These are phyloP conservation scores for Thalpophila matura DNA, from an alignment of 2,888 invertebrate species.

Conservation along the genomic window DNA sequence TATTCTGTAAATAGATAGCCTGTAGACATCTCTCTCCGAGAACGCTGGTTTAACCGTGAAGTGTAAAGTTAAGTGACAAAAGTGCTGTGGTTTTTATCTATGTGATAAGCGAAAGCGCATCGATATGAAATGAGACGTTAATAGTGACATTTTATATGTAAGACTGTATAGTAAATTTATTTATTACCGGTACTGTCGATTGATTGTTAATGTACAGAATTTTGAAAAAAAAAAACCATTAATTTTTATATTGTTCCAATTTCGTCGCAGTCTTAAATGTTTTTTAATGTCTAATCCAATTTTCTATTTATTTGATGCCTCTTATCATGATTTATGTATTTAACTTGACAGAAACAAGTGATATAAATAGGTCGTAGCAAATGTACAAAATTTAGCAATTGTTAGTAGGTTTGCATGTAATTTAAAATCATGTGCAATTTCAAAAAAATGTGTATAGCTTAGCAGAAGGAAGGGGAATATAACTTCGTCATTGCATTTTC, in stretches of 20 bases:
- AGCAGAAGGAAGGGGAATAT: constrained; percentile 77
- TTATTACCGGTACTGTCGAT: constrained; percentile 86
- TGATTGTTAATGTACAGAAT: constrained; percentile 86
- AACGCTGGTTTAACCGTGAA: constrained; percentile 79
- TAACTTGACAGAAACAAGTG: constrained; percentile 84
- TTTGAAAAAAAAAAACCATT: constrained; percentile 80
- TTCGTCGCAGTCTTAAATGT: constrained; percentile 81
- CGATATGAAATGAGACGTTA: constrained; percentile 76
- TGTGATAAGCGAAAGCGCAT: constrained; percentile 87
- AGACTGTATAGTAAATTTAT: constrained; percentile 89
- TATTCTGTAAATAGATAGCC: constrained; percentile 82
- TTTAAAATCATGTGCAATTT: constrained; percentile 89
- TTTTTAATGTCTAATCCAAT: constrained; percentile 79
- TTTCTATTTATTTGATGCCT: constrained; percentile 83
- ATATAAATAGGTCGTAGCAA: constrained; percentile 85
- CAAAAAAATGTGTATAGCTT: constrained; percentile 81
- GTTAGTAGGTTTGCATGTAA: constrained; percentile 86
- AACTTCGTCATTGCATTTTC: constrained; percentile 88
- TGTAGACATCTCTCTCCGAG: constrained; percentile 76
- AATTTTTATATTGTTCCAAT: constrained; percentile 85
- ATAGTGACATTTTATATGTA: constrained; percentile 84
- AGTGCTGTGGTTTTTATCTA: constrained; percentile 90
- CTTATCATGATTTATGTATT: constrained; percentile 75
- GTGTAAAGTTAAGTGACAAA: constrained; percentile 88
- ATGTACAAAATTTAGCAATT: constrained; percentile 88